Evolutionary conservation across 1,140 invertebrate species (phyloP), one percentile per base, ranked within the genome.

Genomic region (Papilio aristodemus): DNA sequence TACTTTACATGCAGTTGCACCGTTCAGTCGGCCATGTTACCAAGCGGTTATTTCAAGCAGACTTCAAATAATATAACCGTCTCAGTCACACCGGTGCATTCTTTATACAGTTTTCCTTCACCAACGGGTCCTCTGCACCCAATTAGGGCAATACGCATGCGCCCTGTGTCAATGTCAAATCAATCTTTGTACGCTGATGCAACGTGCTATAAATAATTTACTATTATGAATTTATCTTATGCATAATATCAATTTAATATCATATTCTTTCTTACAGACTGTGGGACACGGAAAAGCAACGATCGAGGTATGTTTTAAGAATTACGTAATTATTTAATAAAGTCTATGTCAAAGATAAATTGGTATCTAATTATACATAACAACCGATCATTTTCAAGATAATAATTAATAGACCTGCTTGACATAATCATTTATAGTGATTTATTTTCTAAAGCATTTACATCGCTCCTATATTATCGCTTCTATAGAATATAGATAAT

Each of bases 111-210:
- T 68, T 74, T 46, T 84, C 77, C 84, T 80, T 68, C 38, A 36
- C 36, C 68, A 60, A 70, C 71, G 69, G 70, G 75, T 77, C 64
- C 69, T 76, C 77, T 82, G 79, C 73, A 82, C 72, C 71, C 82
- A 89, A 89, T 85, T 91, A 87, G 85, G 81, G 75, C 82, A 85
- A 83, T 84, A 89, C 88, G 88, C 87, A 91, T 91, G 88, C 88
- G 88, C 81, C 75, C 76, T 70, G 75, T 84, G 81, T 89, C 88
- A 89, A 91, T 89, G 88, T 91, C 88, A 86, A 91, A 91, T 91
- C 88, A 91, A 91, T 91, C 83, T 77, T 83, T 74, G 77, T 87
- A 86, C 80, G 86, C 87, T 89, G 85, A 88, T 90, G 88, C 88
- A 90, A 86, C 83, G 70, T 60, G 73, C 76, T 74, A 72, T 68